A percentile compares a stretch with the other conserved stretches of the same genome.
Conservation (phyloP, 2,113 vertebrate genomes). For the Coturnix japonica region DNA sequence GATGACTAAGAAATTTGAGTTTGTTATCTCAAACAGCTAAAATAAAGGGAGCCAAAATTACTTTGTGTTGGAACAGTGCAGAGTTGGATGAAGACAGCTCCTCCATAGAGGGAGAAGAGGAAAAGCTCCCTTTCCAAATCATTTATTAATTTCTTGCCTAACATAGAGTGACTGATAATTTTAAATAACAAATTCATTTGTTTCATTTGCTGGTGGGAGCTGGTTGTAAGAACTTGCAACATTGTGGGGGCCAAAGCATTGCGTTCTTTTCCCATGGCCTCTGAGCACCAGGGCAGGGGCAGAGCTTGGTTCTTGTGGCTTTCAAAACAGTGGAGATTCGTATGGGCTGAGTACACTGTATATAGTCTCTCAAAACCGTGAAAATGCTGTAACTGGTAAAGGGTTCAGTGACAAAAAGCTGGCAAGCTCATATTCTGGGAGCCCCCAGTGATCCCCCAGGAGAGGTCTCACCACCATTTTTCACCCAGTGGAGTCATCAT, state of each 20-base stretch:
- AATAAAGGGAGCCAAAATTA: background rate
- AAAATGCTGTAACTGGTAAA: background rate
- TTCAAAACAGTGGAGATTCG: background rate
- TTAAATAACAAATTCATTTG: background rate
- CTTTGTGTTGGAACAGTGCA: background rate
- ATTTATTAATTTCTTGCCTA: background rate
- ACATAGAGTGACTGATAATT: background rate
- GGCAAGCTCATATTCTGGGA: background rate
- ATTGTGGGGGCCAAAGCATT: background rate
- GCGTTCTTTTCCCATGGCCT: background rate
- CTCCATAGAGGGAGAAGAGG: background rate
- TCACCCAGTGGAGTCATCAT: background rate
- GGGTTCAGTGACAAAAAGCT: background rate
- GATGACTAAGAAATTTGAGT: background rate
- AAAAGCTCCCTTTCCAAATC: background rate
- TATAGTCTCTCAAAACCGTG: background rate
- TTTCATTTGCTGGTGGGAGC: background rate
- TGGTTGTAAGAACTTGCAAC: background rate
- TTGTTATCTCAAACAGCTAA: slow-evolving; percentile 23
- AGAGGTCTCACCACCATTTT: background rate
- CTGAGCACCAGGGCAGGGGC: background rate
- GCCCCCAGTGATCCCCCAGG: rapidly evolving
- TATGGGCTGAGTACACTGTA: background rate
- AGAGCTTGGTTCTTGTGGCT: background rate
- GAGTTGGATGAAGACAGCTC: slow-evolving; percentile 2